Conservation (phyloP, 2,888 invertebrate species). For the Stegophylla sp. region DNA sequence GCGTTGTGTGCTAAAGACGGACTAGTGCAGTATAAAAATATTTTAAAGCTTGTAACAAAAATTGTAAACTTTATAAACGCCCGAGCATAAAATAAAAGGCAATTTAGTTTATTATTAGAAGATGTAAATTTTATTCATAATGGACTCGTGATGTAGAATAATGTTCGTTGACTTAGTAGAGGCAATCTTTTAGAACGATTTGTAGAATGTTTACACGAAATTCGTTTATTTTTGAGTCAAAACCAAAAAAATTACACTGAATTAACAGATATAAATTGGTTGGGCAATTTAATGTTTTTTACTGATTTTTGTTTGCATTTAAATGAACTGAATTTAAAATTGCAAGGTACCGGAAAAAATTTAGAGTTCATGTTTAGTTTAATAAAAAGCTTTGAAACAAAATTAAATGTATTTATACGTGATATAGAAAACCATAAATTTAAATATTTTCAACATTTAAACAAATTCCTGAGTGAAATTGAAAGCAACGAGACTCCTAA, state of each 20-base stretch:
- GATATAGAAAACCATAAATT: slow-evolving; percentile 38
- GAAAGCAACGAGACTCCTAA: slow-evolving; percentile 16
- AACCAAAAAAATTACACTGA: slow-evolving; percentile 35
- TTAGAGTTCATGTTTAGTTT: slow-evolving; percentile 36
- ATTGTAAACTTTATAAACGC: slow-evolving; percentile 56
- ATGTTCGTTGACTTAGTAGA: slow-evolving; percentile 61
- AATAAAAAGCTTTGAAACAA: slow-evolving; percentile 27
- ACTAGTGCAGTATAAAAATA: slow-evolving; percentile 56
- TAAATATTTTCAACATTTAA: slow-evolving; percentile 32
- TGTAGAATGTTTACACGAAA: slow-evolving; percentile 59
- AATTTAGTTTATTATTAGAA: slow-evolving; percentile 59
- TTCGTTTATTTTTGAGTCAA: slow-evolving; percentile 40
- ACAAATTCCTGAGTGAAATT: slow-evolving; percentile 29
- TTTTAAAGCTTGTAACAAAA: slow-evolving; percentile 46
- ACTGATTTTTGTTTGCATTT: slow-evolving; percentile 28
- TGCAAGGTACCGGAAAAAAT: slow-evolving; percentile 5
- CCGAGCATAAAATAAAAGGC: slow-evolving; percentile 48
- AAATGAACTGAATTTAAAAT: slow-evolving; percentile 29
- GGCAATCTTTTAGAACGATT: slow-evolving; percentile 60
- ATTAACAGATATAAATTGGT: slow-evolving; percentile 25
- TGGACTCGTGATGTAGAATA: slow-evolving; percentile 59
- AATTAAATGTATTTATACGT: slow-evolving; percentile 27
- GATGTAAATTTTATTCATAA: slow-evolving; percentile 58
- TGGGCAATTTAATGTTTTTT: slow-evolving; percentile 27
- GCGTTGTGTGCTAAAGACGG: slow-evolving; percentile 52